Percentiles rank a stretch among this genome's conserved stretches.
These are phyloP conservation scores for Parotocinclus haroldoi DNA, from an alignment of 2,797 vertebrate species.

Conservation along the genomic window DNA sequence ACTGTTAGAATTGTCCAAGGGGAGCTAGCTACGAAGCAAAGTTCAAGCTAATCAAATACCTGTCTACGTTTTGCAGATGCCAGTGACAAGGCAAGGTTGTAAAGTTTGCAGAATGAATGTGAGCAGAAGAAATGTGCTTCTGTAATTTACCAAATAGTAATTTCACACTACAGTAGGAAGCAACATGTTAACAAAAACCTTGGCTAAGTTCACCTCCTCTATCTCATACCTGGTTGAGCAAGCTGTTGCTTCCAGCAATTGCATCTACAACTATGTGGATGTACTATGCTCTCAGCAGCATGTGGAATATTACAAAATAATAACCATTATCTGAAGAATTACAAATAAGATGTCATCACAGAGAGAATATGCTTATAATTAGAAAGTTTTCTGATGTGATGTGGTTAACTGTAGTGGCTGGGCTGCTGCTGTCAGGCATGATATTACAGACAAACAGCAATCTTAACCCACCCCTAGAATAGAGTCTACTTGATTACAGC, in stretches of 20 bases:
- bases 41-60: constrained; percentile 33
- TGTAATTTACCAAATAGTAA: constrained; percentile 63
- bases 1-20: no score
- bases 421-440: constrained; percentile 16
- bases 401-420: constrained; percentile 28
- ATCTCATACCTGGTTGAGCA: constrained; percentile 66
- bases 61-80: constrained; percentile 53
- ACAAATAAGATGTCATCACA: constrained; percentile 44
- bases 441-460: constrained; percentile 29
- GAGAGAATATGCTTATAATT: constrained; percentile 48
- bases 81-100: constrained; percentile 33
- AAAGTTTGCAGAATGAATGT: constrained; percentile 19
- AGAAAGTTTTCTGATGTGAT: constrained; percentile 36
- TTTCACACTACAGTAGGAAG: constrained; percentile 70
- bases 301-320: constrained; percentile 51
- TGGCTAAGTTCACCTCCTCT: constrained; percentile 57
- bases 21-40: no score
- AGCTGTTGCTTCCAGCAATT: constrained; percentile 64
- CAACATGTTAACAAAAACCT: constrained; percentile 50
- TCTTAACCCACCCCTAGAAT: constrained; percentile 57
- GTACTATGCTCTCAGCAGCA: constrained; percentile 45
- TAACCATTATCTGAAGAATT: constrained; percentile 51
- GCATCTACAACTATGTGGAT: constrained; percentile 53
- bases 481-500: constrained; percentile 72
- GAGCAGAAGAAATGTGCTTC: constrained; percentile 35